Evolutionary conservation across 2,888 invertebrate species (phyloP).

Genomic region (Ophion ellenae): DNA sequence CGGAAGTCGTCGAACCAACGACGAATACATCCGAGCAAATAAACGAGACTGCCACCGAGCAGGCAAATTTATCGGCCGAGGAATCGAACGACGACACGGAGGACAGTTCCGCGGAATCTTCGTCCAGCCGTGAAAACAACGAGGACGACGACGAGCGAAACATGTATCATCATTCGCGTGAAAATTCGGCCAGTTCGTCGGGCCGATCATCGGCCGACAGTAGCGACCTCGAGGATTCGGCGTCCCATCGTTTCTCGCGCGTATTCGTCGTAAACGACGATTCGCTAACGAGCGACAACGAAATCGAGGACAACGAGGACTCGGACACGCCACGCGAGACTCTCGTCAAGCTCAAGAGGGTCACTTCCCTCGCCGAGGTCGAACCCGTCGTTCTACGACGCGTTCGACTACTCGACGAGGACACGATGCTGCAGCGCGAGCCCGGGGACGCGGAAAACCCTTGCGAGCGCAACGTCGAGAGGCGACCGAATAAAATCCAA

Average conservation of each 20-base stretch:
- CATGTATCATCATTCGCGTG: conserved; percentile 77
- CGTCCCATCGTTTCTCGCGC: conserved; percentile 81
- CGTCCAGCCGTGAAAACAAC: conserved; percentile 69
- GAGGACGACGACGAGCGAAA: conserved; percentile 66
- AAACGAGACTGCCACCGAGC: neutral
- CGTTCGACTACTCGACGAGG: conserved; percentile 77
- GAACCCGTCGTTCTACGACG: conserved; percentile 78
- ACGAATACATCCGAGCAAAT: conserved; percentile 16
- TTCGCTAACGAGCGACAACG: conserved; percentile 80
- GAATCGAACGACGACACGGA: conserved; percentile 55
- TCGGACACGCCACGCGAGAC: conserved; percentile 76
- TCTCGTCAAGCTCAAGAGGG: conserved; percentile 74
- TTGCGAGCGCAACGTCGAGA: conserved; percentile 27
- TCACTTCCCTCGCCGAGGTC: conserved; percentile 73
- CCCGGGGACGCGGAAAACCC: conserved; percentile 45
- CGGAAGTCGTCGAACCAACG: conserved; percentile 22
- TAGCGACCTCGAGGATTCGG: conserved; percentile 81
- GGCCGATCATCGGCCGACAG: conserved; percentile 82
- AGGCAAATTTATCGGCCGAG: conserved; percentile 17
- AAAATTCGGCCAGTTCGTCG: conserved; percentile 81
- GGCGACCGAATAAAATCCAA: conserved; percentile 50
- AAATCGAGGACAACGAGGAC: conserved; percentile 80
- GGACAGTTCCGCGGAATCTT: conserved; percentile 47
- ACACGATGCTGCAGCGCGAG: conserved; percentile 61
- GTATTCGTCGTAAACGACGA: conserved; percentile 83